Evolutionary conservation across 2,888 invertebrate genomes (phyloP).

Genomic region (Melipona bicolor): DNA sequence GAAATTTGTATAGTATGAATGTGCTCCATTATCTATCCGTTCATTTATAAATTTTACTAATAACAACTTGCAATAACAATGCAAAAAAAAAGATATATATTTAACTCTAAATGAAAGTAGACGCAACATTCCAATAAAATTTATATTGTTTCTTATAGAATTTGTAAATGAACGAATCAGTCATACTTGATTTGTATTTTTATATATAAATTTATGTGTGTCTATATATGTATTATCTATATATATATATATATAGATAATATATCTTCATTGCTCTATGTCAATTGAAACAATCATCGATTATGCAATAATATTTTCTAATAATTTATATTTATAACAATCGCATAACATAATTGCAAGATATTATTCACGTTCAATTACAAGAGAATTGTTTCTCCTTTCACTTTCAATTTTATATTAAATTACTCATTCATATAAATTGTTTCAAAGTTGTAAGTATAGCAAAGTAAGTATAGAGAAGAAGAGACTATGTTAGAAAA

Average conservation of each 20-base stretch:
- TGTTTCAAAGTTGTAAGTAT: not conserved
- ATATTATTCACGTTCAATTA: not conserved
- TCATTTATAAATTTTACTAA: not conserved
- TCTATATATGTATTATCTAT: too few relatives aligned
- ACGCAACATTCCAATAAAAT: constrained; percentile 38
- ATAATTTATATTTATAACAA: not conserved
- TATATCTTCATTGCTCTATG: not conserved
- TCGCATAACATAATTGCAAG: not conserved
- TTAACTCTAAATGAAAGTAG: not conserved
- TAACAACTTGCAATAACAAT: not conserved
- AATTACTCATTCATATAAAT: not conserved
- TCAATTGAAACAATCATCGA: not conserved
- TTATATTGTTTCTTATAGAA: not conserved
- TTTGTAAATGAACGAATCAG: constrained; percentile 8
- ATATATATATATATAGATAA: too few relatives aligned
- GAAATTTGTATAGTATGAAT: not conserved
- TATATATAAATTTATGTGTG: not conserved
- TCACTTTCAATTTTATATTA: not conserved
- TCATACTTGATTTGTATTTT: not conserved
- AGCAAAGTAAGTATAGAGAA: too few relatives aligned
- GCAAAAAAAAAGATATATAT: not conserved
- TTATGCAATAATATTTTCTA: not conserved
- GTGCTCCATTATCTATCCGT: not conserved
- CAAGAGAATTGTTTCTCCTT: not conserved
- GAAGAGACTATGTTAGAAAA: not conserved